Evolutionary conservation across 2,888 invertebrate genomes (phyloP), one percentile per base, ranked within the genome.

Genomic region (Andrena minutula): DNA sequence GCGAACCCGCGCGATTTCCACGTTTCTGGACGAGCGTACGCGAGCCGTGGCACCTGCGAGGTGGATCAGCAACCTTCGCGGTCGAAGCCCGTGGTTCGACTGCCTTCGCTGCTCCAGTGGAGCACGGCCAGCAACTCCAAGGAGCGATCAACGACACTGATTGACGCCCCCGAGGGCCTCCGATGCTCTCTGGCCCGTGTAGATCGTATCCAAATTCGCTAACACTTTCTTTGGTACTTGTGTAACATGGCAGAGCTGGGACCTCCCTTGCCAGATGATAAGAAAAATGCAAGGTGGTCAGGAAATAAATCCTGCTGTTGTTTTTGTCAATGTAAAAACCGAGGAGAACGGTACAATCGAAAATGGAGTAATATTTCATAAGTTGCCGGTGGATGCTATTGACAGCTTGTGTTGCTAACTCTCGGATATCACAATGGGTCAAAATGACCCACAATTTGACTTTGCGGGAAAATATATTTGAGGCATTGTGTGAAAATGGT

Each of bases 71-170:
- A 82, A 90, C 88, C 86, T 88, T 82, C 89, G 83, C 87, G 89
- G 84, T 84, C 86, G 90, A 89, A 82, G 84, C 85, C 88, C 90
- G 89, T 90, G 86, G 85, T 87, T 75, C 92, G 90, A 92, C 92
- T 92, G 92, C 86, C 90, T 79, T 66, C 72, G 49, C 12, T 76
- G 75, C 73, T 83, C 69, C 63, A 58, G 16, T 41, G 41, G 47
- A 75, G 72, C 32, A 75, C 84, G 63, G 69, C 61, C 79, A 23
- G 23, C 26, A 75, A 65, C 74, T 71, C 65, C 74, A 86, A 61
- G 73, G 60, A 53, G 47, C 58, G 63, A 71, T 79, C 79, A 68
- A 47, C 61, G 72, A 80, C 51, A 61, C 61, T 49, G 76, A 73
- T 80, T 88, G 79, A 88, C 65, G 64, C 53, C 23, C 58, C 20